phyloP scores from a whole-genome alignment of 2,113 vertebrate species.

The Corydoras maculifer region DNA sequence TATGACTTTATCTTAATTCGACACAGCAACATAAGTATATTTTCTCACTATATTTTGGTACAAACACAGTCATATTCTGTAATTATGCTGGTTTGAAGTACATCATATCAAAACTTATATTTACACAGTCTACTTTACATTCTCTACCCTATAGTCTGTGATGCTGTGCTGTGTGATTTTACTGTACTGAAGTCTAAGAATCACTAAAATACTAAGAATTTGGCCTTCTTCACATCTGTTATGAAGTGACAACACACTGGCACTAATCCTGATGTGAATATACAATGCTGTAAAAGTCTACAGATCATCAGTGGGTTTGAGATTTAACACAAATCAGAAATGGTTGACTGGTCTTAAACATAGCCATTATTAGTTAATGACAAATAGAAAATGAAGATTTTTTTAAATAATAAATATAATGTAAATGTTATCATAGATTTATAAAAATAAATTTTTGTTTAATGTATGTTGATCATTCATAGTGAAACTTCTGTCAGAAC shows the following conservation, averaged over 20 bases:
- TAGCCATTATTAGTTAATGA: not conserved
- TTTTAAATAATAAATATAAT: too few species aligned
- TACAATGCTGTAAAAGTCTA: slow-evolving; percentile 57
- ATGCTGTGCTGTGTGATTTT: slow-evolving; percentile 27
- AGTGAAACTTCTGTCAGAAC: not conserved
- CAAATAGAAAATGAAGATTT: too few species aligned
- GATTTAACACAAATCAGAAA: slow-evolving; percentile 43
- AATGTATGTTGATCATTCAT: not conserved
- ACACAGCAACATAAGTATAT: not conserved
- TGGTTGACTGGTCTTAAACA: not conserved
- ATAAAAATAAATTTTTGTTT: not conserved
- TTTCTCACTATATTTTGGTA: slow-evolving; percentile 1
- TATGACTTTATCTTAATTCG: slow-evolving; percentile 20
- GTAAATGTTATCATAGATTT: not conserved
- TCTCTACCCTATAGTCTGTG: slow-evolving; percentile 18
- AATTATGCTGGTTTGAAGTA: slow-evolving; percentile 24
- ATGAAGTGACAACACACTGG: slow-evolving; percentile 59
- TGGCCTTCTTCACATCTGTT: slow-evolving; percentile 42
- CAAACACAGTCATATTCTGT: slow-evolving; percentile 11
- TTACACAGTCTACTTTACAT: slow-evolving; percentile 39
- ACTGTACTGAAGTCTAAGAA: slow-evolving; percentile 27
- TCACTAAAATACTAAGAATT: slow-evolving; percentile 32
- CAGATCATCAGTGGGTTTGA: slow-evolving; percentile 57
- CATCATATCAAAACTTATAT: slow-evolving; percentile 28
- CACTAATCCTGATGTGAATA: slow-evolving; percentile 57